Conservation (phyloP, 2,113 vertebrate species). For the Fregetta grallaria region DNA sequence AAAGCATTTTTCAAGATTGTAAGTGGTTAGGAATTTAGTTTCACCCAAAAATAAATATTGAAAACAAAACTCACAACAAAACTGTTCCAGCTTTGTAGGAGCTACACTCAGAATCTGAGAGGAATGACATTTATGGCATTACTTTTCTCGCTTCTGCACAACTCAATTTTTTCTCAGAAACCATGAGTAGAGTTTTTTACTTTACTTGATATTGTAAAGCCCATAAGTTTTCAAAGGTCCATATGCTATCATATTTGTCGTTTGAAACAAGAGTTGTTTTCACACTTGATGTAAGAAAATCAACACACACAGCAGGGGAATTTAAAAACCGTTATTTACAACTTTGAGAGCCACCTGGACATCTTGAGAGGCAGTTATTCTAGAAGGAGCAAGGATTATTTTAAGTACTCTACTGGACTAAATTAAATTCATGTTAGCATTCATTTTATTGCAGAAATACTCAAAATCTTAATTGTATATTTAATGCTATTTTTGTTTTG, state of each 20-base stretch:
- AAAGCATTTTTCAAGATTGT: neutral
- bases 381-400: neutral
- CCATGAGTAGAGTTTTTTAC: neutral
- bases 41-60: neutral
- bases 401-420: neutral
- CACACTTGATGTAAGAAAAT: constrained; percentile 13
- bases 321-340: constrained; percentile 14
- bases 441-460: neutral
- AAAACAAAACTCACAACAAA: neutral
- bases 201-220: neutral
- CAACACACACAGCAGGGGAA: neutral
- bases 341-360: constrained; percentile 13
- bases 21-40: neutral
- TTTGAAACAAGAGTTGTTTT: constrained; percentile 13
- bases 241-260: neutral
- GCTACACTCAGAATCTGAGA: neutral
- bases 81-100: neutral
- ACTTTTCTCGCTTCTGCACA: neutral
- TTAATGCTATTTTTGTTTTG: neutral
- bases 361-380: neutral
- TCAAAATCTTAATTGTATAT: neutral
- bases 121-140: neutral
- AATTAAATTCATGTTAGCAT: neutral
- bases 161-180: neutral
- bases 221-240: neutral